phyloP scores from a whole-genome alignment of 2,888 invertebrate genomes.

The Augiades crinisus region DNA sequence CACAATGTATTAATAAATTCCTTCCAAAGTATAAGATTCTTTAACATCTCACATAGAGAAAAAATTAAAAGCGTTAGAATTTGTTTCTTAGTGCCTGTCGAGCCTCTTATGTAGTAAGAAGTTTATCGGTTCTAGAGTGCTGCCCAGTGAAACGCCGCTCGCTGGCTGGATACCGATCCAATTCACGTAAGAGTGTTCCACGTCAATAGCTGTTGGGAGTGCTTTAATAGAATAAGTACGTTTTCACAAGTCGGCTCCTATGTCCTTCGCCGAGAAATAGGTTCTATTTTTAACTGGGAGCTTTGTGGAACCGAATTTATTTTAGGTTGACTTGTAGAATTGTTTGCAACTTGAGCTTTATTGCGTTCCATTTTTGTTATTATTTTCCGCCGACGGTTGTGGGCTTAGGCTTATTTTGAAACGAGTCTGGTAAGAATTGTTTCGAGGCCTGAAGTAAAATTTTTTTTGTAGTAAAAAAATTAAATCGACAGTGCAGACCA shows the following conservation, averaged over 20 bases:
- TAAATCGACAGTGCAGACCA: too few relatives aligned
- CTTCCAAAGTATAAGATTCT: not conserved
- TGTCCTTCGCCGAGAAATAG: not conserved
- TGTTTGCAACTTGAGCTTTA: not conserved
- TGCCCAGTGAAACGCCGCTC: constrained; percentile 6
- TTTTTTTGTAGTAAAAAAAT: too few relatives aligned
- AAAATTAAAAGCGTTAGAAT: not conserved
- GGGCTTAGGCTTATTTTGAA: too few relatives aligned
- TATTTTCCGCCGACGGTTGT: too few relatives aligned
- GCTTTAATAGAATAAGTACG: constrained; percentile 22
- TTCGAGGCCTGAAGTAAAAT: too few relatives aligned
- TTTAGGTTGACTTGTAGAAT: not conserved
- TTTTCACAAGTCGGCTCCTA: constrained; percentile 13
- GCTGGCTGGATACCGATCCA: constrained; percentile 16
- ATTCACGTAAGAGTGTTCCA: constrained; percentile 22
- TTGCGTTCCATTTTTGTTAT: not conserved
- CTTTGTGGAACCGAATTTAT: not conserved
- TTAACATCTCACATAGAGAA: not conserved
- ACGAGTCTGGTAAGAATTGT: too few relatives aligned
- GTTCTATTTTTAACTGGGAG: not conserved
- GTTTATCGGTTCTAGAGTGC: constrained; percentile 10
- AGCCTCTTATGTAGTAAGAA: constrained; percentile 13
- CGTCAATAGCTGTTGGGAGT: constrained; percentile 16
- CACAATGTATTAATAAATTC: not conserved
- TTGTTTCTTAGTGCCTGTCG: not conserved